A percentile compares a stretch with the other conserved stretches of the same genome.
These are phyloP conservation scores for Iselma pallidipennis DNA, from an alignment of 2,888 invertebrate species.

Conservation along the genomic window DNA sequence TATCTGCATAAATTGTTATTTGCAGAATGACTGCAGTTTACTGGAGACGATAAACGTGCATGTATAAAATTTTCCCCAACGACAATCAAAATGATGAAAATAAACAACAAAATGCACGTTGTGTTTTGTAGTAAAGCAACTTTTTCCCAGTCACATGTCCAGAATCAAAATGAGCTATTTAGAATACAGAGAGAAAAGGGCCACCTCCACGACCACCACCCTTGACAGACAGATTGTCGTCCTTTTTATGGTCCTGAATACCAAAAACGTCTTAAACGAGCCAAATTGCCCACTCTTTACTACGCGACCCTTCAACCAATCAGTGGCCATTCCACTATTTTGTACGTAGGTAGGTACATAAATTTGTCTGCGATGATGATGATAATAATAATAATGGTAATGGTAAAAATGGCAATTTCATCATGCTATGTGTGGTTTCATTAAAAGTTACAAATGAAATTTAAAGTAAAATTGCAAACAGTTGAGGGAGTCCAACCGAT, in stretches of 20 bases:
- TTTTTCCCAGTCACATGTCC: conserved; percentile 5
- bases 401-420: neutral
- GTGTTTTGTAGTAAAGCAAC: neutral
- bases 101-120: neutral
- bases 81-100: neutral
- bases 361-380: too few species aligned
- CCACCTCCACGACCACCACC: neutral
- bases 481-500: conserved; percentile 4
- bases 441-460: neutral
- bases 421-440: neutral
- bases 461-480: neutral
- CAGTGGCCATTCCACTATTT: too few species aligned
- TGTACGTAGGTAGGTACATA: too few species aligned
- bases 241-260: conserved; percentile 18
- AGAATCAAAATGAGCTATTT: conserved; percentile 23
- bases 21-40: too few species aligned
- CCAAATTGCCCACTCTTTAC: neutral
- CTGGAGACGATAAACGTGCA: too few species aligned
- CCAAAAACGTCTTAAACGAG: conserved; percentile 17
- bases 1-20: too few species aligned
- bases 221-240: conserved; percentile 26
- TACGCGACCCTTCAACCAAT: too few species aligned
- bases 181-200: conserved; percentile 6
- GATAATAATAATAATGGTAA: neutral
- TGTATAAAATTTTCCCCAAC: neutral